Conservation (phyloP, 2,113 vertebrate species). For the Pteronura brasiliensis region DNA sequence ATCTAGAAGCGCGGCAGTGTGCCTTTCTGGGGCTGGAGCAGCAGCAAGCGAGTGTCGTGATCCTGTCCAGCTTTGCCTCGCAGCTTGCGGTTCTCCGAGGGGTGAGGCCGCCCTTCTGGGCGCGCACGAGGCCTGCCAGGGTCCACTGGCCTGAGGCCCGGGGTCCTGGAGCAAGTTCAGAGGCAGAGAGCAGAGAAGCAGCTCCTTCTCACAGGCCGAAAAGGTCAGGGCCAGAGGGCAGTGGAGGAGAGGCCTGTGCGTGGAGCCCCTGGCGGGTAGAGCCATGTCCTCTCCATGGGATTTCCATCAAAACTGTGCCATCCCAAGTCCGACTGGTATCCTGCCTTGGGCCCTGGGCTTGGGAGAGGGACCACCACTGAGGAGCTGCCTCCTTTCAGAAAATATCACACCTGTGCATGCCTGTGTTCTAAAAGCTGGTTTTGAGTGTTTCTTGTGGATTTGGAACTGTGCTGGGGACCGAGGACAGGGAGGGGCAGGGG, state of each 20-base stretch:
- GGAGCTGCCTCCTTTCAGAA: background rate
- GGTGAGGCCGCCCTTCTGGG: background rate
- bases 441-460: background rate
- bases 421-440: background rate
- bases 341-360: background rate
- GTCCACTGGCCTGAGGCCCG: background rate
- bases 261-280: background rate
- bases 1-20: slow-evolving; percentile 39
- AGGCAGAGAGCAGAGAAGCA: background rate
- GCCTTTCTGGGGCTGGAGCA: background rate
- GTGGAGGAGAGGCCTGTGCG: background rate
- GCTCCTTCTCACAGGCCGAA: background rate
- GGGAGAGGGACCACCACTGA: background rate
- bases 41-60: background rate
- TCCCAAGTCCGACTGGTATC: background rate
- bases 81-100: background rate
- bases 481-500: fast-evolving
- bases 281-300: background rate
- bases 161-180: background rate
- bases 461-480: background rate
- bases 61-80: slow-evolving; percentile 6
- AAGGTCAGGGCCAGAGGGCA: background rate
- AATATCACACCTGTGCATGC: background rate
- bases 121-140: background rate
- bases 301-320: background rate